Evolutionary conservation across 2,113 vertebrate genomes (phyloP), one percentile per base, ranked within the genome.

Genomic region (Brachyistius frenatus): DNA sequence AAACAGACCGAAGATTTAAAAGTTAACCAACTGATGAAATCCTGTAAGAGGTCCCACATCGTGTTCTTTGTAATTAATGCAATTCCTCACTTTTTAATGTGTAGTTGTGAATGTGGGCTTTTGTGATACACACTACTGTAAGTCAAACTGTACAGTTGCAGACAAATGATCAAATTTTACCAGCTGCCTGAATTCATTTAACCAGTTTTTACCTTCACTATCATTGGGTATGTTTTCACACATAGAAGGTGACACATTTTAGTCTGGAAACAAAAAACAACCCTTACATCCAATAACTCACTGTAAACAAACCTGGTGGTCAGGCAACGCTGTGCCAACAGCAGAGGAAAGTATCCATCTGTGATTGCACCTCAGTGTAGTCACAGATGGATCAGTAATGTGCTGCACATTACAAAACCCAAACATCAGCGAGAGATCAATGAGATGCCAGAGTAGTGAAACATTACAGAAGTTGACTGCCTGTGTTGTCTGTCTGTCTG

Each of bases 351-450:
- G 73, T 65, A 66, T 78, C 66, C 58, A 47, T 80, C 78, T 88
- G 90, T 37, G 76, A 52, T 46, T 47, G 73, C 66, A 79, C 83
- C 61, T 55, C 15, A 54, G 55, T 80, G 75, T 71, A 72, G 52
- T 47, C 78, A 56, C 85, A 87, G 86, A 87, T 73, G 80, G 71
- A 81, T 73, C 65, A 16, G 65, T 57, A 64, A 65, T 62, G 66
- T 49, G 78, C 47, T n/a, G 9, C 53, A 6, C 0, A 16, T 86
- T 70, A 58, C 67, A 58, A 53, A 70, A 58, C 70, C 31, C 64
- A 69, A 71, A 78, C 67, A 63, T 70, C 52, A 62, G 69, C 39
- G 57, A 37, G 41, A 61, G 35, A 72, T 55, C 23, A 60, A 56
- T 66, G 39, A 71, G 65, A 75, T 4, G 60, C 57, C 44, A 32